Percentiles rank a stretch among this genome's conserved stretches.
Evolutionary conservation across 2,113 vertebrate species (phyloP).

Genomic region (Rhinopomastus cyanomelas): DNA sequence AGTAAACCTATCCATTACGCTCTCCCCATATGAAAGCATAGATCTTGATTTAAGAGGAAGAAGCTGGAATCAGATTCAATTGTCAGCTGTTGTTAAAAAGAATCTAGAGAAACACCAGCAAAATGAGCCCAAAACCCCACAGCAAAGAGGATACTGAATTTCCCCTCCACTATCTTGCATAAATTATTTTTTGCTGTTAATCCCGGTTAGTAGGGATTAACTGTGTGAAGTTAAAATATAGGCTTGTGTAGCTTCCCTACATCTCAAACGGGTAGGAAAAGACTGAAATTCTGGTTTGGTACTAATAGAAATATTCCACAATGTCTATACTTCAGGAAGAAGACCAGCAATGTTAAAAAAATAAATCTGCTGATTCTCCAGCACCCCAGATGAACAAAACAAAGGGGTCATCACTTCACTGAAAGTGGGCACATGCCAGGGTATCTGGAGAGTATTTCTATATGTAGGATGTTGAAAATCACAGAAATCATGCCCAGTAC

Average conservation of each 20-base stretch:
- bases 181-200: not conserved
- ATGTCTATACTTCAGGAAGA: not conserved
- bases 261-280: not conserved
- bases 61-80: not conserved
- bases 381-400: not conserved
- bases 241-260: not conserved
- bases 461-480: not conserved
- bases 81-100: not conserved
- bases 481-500: not conserved
- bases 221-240: not conserved
- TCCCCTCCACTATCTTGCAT: not conserved
- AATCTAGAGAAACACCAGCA: not conserved
- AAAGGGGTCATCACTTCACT: not conserved
- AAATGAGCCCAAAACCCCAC: not conserved
- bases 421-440: not conserved
- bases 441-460: not conserved
- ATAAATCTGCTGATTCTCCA: not conserved
- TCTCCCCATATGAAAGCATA: not conserved
- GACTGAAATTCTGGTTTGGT: not conserved
- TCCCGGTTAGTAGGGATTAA: not conserved
- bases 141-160: not conserved
- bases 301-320: not conserved
- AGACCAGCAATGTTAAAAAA: not conserved
- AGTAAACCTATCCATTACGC: constrained; percentile 18
- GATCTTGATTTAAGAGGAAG: not conserved